Evolutionary conservation across 30 jellyfish, hydroid and myxozoan species (phyloP).

Genomic region (Pseudorhiza aurosa): DNA sequence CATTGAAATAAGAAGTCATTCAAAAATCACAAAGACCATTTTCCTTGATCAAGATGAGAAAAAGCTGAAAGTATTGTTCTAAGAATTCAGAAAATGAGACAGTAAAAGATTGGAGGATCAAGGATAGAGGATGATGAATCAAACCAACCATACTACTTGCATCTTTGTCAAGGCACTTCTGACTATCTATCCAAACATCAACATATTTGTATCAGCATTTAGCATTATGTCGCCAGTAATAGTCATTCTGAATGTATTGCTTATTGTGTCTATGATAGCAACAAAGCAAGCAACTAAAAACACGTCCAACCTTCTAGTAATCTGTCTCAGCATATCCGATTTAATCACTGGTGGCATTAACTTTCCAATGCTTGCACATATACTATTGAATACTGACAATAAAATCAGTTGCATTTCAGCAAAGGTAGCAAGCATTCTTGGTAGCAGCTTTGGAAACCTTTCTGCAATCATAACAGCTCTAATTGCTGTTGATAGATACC

Average conservation of each 20-base stretch:
- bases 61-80: no score
- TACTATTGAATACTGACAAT: neutral
- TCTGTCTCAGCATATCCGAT: neutral
- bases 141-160: no score
- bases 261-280: neutral
- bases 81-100: no score
- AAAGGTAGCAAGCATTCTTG: neutral
- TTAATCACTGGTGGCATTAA: neutral
- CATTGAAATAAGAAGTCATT: no score
- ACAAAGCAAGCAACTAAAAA: constrained; percentile 11
- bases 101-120: no score
- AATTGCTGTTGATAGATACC: constrained; percentile 8
- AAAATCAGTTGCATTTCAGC: neutral
- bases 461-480: neutral
- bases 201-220: no score
- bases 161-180: no score
- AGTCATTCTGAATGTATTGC: neutral
- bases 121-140: no score
- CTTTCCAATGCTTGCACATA: neutral
- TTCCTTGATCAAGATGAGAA: no score
- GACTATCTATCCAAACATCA: no score
- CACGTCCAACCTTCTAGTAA: constrained; percentile 4
- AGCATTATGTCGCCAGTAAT: no score
- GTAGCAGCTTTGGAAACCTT: neutral
- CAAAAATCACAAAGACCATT: no score